A percentile compares a stretch with the other conserved stretches of the same genome.
phyloP scores from a whole-genome alignment of 2,888 invertebrate species.

The Cheilosia scutellata region DNA sequence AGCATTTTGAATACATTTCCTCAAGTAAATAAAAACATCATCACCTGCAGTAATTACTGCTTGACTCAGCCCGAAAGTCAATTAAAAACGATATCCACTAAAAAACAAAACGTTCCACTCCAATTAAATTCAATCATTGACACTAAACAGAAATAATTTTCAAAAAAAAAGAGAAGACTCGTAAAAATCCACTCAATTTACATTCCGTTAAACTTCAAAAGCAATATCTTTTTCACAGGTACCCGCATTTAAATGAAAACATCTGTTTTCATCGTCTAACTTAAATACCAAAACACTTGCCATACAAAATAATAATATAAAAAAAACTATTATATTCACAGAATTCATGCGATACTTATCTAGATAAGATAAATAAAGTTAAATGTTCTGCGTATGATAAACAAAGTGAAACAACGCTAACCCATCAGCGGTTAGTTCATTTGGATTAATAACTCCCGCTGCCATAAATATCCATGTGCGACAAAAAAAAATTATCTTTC shows the following conservation, averaged over 20 bases:
- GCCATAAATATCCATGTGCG: constrained; percentile 36
- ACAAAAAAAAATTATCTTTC: constrained; percentile 19
- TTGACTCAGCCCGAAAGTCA: too few relatives aligned
- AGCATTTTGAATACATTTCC: too few relatives aligned
- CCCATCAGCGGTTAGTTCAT: constrained; percentile 35
- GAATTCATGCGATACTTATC: constrained; percentile 19
- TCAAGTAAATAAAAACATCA: too few relatives aligned
- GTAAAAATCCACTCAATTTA: background rate
- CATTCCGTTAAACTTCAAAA: constrained; percentile 5
- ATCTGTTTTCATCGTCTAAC: constrained; percentile 43
- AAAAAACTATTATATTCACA: constrained; percentile 2
- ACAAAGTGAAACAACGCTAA: constrained; percentile 46
- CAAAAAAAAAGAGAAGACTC: background rate
- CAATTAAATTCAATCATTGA: constrained; percentile 16
- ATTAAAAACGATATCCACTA: too few relatives aligned
- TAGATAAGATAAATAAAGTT: constrained; percentile 67
- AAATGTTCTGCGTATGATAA: constrained; percentile 41
- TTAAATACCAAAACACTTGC: constrained; percentile 39
- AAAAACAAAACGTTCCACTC: constrained; percentile 8
- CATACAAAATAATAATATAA: constrained; percentile 11
- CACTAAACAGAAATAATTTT: background rate
- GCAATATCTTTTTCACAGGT: constrained; percentile 9
- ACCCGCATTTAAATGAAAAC: constrained; percentile 37
- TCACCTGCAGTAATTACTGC: too few relatives aligned
- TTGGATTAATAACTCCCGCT: constrained; percentile 40